Base-by-base conservation (phyloP, 92 coral and sea anemone genomes). In the Siderastrea radians region DNA sequence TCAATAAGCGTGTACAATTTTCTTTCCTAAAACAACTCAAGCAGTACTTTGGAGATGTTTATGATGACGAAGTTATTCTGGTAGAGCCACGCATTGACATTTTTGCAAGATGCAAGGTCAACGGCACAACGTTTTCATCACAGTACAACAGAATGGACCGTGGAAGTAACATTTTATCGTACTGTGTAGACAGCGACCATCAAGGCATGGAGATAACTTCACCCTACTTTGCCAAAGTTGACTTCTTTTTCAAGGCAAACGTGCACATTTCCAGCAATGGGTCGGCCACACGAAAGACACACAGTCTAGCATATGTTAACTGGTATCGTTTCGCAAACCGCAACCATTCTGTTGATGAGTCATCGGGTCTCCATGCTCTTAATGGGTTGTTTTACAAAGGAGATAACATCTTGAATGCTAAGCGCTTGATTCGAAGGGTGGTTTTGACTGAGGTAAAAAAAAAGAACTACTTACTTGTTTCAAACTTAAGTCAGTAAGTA, bases 51-150 rank as follows among this genome's bases (percentile, higher is more conserved):
- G n/a, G n/a, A n/a, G n/a, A n/a, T n/a, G n/a, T 17, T 3, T 85
- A 79, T 55, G 69, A 60, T 2, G 62, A 19, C 11, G 45, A 62
- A 1, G 72, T 64, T 47, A 10, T 52, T 43, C 48, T 85, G 68
- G 86, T 84, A 51, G 71, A 84, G 74, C 89, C 80, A 69, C 69
- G 69, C n/a, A 65, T 84, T 4, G 81, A 90, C 75, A 90, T 84
- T 17, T 86, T 78, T 85, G 90, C 89, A 17, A 83, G 87, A 58
- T 80, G 93, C 72, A 76, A 71, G 52, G 90, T 59, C 13, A 90
- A 80, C 67, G 93, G 80, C 13, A 65, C 83, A 64, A 59, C 65
- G n/a, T 90, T 90, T 69, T 84, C 87, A 1, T 90, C 84, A 3
- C 79, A 84, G 47, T 77, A 74, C 87, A 85, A 85, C 63, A 75